A percentile compares a stretch with the other conserved stretches of the same genome.
Evolutionary conservation across 2,888 invertebrate genomes (phyloP).

Genomic region (Clistopyga incitator): DNA sequence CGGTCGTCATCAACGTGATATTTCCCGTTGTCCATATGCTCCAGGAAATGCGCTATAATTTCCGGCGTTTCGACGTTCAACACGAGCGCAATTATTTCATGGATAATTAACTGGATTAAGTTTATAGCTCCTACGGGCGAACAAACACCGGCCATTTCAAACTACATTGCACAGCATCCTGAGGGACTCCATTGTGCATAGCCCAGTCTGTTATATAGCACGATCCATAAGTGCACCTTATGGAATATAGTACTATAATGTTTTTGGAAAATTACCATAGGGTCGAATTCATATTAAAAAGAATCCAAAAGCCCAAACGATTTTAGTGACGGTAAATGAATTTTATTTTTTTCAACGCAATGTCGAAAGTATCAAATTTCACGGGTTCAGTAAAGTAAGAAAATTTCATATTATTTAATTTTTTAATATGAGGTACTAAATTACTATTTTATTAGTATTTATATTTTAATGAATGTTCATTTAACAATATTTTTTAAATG

Average conservation of each 20-base stretch:
- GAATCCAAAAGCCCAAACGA: too few relatives aligned
- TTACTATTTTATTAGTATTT: too few relatives aligned
- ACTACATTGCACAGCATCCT: constrained; percentile 12
- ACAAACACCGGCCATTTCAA: neutral
- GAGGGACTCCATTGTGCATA: constrained; percentile 32
- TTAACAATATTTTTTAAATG: too few relatives aligned
- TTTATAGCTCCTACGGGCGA: constrained; percentile 39
- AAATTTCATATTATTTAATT: too few relatives aligned
- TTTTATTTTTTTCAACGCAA: too few relatives aligned
- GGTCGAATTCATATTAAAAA: too few relatives aligned
- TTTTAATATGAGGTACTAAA: too few relatives aligned
- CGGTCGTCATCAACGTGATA: neutral
- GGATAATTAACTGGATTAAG: constrained; percentile 55
- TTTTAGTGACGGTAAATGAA: too few relatives aligned
- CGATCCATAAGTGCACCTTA: constrained; percentile 6
- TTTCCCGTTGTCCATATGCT: constrained; percentile 1
- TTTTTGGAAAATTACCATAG: constrained; percentile 5
- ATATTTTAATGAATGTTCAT: too few relatives aligned
- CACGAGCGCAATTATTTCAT: constrained; percentile 40
- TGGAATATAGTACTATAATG: neutral
- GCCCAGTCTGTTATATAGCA: neutral
- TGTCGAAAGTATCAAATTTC: too few relatives aligned
- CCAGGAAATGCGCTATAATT: constrained; percentile 31
- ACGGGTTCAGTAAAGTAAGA: too few relatives aligned
- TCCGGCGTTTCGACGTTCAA: constrained; percentile 50